Evolutionary conservation across 2,888 invertebrate species (phyloP), one percentile per base, ranked within the genome.

Genomic region (Apodemia zela): DNA sequence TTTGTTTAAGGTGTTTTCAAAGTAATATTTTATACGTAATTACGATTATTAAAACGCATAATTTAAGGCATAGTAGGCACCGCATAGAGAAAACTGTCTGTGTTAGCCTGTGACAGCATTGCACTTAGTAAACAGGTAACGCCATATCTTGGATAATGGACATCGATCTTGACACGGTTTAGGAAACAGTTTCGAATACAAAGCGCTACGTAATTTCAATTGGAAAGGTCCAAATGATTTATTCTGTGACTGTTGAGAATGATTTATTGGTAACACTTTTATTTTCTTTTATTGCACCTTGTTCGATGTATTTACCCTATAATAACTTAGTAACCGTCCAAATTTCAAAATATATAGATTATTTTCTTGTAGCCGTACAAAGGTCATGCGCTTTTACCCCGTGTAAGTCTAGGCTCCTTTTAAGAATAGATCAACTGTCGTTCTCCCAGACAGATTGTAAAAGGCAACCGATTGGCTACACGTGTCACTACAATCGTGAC

Each of bases 81-180:
- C 15, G 15, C 5, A 42, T 15, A 42, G 42, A 42, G 42, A 42
- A 15, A 15, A n/a, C 42, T 42, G 15, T 42, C 42, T 42, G 42
- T 5, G 5, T 42, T 15, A 8, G 6, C 38, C 42, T 42, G 42
- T 42, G 42, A n/a, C 42, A 42, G 42, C 42, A 13, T 42, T 42
- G 42, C 68, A 77, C 71, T 80, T 72, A 73, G 66, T 76, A 76
- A 80, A 79, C 77, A 77, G 69, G 70, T 70, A 72, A 70, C 63
- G 66, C 63, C 70, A 74, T 75, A 80, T 76, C 80, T 82, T 82
- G 82, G 79, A 85, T 87, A 84, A 84, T 82, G 78, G 75, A 67
- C 73, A 77, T 76, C 84, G 88, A 84, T 88, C 89, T 89, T 89
- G 87, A 89, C 89, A 89, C 79, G 76, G 77, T 87, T 89, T 75